A percentile compares a stretch with the other conserved stretches of the same genome.
Conservation (phyloP, 2,888 invertebrate genomes). For the Mythimna pallens region DNA sequence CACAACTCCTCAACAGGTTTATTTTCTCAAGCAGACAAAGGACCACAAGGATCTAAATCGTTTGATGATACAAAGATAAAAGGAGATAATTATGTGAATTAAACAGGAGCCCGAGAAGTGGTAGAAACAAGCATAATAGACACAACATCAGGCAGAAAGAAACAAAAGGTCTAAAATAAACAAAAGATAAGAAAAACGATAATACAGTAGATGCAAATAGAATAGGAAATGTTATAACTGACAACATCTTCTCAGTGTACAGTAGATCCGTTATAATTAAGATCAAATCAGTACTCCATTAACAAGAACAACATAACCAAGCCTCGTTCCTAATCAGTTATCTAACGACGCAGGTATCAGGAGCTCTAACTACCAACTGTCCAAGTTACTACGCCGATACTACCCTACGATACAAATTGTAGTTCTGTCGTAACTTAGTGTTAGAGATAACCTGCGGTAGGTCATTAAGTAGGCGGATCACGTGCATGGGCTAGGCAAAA, state of each 20-base stretch:
- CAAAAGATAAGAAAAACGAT: not conserved
- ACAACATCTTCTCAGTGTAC: not conserved
- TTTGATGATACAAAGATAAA: not conserved
- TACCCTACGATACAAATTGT: conserved; percentile 28
- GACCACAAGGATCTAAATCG: not conserved
- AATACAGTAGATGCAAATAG: not conserved
- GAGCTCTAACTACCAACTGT: conserved; percentile 13
- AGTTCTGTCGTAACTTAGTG: conserved; percentile 24
- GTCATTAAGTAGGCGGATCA: conserved; percentile 16
- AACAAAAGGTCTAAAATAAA: not conserved
- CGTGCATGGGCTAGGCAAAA: not conserved
- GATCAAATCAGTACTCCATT: not conserved
- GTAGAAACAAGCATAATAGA: not conserved
- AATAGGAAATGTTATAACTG: not conserved
- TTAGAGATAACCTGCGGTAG: conserved; percentile 33
- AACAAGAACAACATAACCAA: conserved; percentile 1
- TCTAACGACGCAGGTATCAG: conserved; percentile 20
- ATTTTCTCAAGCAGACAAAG: not conserved
- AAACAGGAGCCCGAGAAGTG: not conserved
- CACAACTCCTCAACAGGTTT: not conserved
- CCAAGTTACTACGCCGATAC: conserved; percentile 23
- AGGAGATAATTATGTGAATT: not conserved
- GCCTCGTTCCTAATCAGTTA: conserved; percentile 27
- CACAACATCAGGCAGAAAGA: not conserved
- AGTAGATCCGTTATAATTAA: not conserved